Evolutionary conservation across 2,888 invertebrate species (phyloP).

Genomic region (Trichopoda pennipes): DNA sequence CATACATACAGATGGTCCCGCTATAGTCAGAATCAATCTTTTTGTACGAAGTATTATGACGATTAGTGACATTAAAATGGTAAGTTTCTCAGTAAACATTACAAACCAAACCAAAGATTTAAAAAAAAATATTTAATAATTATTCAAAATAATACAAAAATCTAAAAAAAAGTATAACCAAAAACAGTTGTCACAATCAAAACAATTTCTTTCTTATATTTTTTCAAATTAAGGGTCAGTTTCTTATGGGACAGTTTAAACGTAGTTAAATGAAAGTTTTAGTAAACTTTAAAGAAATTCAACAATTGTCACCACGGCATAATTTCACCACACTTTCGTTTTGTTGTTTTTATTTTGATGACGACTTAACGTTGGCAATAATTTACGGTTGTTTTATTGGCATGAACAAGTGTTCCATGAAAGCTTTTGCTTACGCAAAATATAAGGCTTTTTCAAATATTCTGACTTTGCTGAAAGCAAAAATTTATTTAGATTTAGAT

Average conservation of each 20-base stretch:
- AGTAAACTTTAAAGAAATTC: slow-evolving; percentile 56
- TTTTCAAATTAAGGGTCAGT: slow-evolving; percentile 65
- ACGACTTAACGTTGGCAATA: slow-evolving; percentile 59
- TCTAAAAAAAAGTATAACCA: slow-evolving; percentile 39
- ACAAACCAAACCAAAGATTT: slow-evolving; percentile 65
- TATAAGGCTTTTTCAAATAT: neutral
- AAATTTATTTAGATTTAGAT: too few species aligned
- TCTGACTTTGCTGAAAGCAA: neutral
- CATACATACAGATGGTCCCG: slow-evolving; percentile 91
- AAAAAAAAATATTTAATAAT: slow-evolving; percentile 57
- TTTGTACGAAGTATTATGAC: slow-evolving; percentile 98
- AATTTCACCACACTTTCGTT: slow-evolving; percentile 64
- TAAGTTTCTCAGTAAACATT: slow-evolving; percentile 84
- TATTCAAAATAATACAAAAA: slow-evolving; percentile 51
- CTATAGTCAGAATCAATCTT: slow-evolving; percentile 98
- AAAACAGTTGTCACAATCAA: slow-evolving; percentile 65
- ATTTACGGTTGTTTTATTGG: slow-evolving; percentile 55
- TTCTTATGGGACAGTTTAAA: slow-evolving; percentile 63
- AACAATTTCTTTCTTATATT: slow-evolving; percentile 52
- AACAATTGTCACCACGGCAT: slow-evolving; percentile 62
- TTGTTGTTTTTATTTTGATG: slow-evolving; percentile 56
- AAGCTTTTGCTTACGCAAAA: slow-evolving; percentile 51
- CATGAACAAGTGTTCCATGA: slow-evolving; percentile 11
- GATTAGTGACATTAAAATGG: slow-evolving; percentile 99
- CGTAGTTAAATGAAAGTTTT: slow-evolving; percentile 60